Conservation (phyloP, 2,888 invertebrate species). For the Apoda limacodes region DNA sequence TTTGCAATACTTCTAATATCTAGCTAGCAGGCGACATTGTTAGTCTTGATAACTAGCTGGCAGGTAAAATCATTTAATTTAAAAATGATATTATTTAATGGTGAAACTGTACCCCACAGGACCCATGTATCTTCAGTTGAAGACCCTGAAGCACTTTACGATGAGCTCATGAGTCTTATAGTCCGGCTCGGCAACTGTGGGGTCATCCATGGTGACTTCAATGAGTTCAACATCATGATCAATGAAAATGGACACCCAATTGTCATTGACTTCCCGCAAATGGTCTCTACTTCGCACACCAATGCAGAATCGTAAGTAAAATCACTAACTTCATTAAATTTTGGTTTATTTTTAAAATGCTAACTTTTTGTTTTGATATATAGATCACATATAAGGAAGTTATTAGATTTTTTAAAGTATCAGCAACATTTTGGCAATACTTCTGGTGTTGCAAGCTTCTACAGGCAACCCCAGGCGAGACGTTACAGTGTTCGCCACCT, state of each 20-base stretch:
- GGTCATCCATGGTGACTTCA: constrained; percentile 98
- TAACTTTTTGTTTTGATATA: too few relatives aligned
- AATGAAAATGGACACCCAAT: constrained; percentile 82
- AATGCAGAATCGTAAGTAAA: constrained; percentile 91
- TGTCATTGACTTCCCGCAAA: constrained; percentile 98
- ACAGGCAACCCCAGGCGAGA: too few relatives aligned
- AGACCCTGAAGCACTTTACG: constrained; percentile 85
- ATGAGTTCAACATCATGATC: constrained; percentile 98
- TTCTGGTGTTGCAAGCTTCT: too few relatives aligned
- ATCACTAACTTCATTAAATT: too few relatives aligned
- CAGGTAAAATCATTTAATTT: not conserved
- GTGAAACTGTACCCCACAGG: constrained; percentile 31
- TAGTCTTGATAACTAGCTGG: not conserved
- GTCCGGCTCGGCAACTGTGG: constrained; percentile 92
- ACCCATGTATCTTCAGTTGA: constrained; percentile 72
- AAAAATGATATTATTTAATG: not conserved
- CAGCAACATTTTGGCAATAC: too few relatives aligned
- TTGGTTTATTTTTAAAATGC: too few relatives aligned
- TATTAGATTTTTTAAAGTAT: too few relatives aligned
- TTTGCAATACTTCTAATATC: too few relatives aligned
- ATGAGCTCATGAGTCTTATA: constrained; percentile 94
- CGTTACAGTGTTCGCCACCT: too few relatives aligned
- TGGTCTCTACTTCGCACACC: constrained; percentile 93
- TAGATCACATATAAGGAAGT: too few relatives aligned
- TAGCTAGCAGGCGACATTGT: too few relatives aligned